Base-by-base conservation (phyloP, 1,140 invertebrate species). In the Odontomachus brunneus region DNA sequence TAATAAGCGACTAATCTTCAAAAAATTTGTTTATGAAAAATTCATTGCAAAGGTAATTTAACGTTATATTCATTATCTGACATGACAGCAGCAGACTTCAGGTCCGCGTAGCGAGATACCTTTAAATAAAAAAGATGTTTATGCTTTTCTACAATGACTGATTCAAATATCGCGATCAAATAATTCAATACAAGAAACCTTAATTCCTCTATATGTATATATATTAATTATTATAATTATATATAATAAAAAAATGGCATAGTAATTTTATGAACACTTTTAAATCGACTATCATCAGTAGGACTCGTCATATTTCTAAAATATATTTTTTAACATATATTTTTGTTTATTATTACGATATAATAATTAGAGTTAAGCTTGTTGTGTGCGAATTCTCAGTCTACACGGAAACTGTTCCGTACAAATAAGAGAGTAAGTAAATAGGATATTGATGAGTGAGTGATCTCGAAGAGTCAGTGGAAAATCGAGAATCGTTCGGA, bases 401-500 rank as follows among this genome's bases (percentile, higher is more conserved):
- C 5, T 33, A 33, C 29, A 22, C 49, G n/a, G n/a, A 33, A 75
- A 75, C 7, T 9, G 26, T 4, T 74, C 26, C 63, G 38, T 22
- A 63, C 44, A 65, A 9, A 7, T 62, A 44, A 59, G 33, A 22
- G n/a, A 24, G 15, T 38, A 24, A 48, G 24, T 11, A 48, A 74
- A 24, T 74, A 74, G 33, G 49, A 60, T 62, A 7, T 73, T 73
- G 15, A 29, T 22, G 7, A 12, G 38, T 1, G 44, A 62, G 62
- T 2, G 14, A 14, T 4, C 60, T 76, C 65, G 0, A 72, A 60
- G 22, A 81, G 24, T 71, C 9, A 19, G 14, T 33, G 12, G 86
- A 84, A 83, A 49, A 72, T 87, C 75, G 33, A 57, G 22, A 44
- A 75, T 59, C 59, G 69, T 69, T n/a, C 85, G 85, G 53, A 26